A percentile compares a stretch with the other conserved stretches of the same genome.
These are phyloP conservation scores for Crotalus viridis DNA, from an alignment of 2,113 vertebrate species.

Conservation along the genomic window DNA sequence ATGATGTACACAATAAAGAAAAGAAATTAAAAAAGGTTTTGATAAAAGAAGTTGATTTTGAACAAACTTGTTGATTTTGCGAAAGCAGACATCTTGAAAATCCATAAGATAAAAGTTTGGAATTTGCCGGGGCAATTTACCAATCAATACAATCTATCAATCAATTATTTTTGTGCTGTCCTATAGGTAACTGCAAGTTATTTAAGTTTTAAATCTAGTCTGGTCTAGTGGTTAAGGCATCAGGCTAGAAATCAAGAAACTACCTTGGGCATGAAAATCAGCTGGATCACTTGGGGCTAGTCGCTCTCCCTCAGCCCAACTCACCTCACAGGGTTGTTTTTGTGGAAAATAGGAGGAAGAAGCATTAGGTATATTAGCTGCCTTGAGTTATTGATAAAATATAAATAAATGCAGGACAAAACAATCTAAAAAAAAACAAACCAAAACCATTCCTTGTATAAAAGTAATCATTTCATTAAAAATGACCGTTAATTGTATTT, in stretches of 20 bases:
- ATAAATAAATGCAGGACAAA: not conserved
- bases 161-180: not conserved
- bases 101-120: not conserved
- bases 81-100: not conserved
- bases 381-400: not conserved
- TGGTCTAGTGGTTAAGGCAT: not conserved
- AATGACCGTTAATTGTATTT: not conserved
- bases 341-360: not conserved
- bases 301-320: not conserved
- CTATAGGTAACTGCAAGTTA: not conserved
- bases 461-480: not conserved
- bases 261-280: not conserved
- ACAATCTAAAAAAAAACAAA: not conserved
- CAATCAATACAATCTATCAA: not conserved
- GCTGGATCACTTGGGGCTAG: not conserved
- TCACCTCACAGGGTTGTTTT: not conserved
- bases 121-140: not conserved
- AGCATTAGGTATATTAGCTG: not conserved
- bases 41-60: not conserved
- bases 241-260: not conserved
- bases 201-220: not conserved
- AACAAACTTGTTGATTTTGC: not conserved
- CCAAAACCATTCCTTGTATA: not conserved
- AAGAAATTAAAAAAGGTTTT: not conserved
- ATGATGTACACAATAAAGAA: not conserved